These are phyloP conservation scores for Oryzias melastigma DNA, from an alignment of 2,113 vertebrate species.

Conservation along the genomic window DNA sequence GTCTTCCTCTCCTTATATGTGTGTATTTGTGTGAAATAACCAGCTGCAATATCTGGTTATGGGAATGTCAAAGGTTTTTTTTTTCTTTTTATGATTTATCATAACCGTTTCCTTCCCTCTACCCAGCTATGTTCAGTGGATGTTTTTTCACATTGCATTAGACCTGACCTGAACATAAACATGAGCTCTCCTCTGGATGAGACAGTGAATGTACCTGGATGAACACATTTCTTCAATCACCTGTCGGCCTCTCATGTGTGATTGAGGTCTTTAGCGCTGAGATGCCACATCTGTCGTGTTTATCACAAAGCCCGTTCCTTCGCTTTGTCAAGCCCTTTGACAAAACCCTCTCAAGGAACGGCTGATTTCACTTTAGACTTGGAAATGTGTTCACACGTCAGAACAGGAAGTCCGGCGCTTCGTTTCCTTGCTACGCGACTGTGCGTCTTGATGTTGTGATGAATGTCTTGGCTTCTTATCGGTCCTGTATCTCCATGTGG, in stretches of 20 bases:
- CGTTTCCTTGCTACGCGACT: slow-evolving; percentile 16
- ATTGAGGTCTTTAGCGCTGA: too few species aligned
- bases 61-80: slow-evolving; percentile 60
- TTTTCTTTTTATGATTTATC: slow-evolving; percentile 55
- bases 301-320: slow-evolving; percentile 33
- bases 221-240: slow-evolving; percentile 56
- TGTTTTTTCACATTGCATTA: slow-evolving; percentile 64
- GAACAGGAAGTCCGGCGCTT: slow-evolving; percentile 5
- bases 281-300: slow-evolving; percentile 43
- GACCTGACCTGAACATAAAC: slow-evolving; percentile 72
- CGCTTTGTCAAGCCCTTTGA: slow-evolving; percentile 52
- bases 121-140: slow-evolving; percentile 78
- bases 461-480: slow-evolving; percentile 22
- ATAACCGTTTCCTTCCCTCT: slow-evolving; percentile 74
- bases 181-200: slow-evolving; percentile 65
- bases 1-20: slow-evolving; percentile 68
- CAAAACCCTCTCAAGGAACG: slow-evolving; percentile 41
- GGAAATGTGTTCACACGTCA: slow-evolving; percentile 46
- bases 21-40: slow-evolving; percentile 73
- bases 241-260: slow-evolving; percentile 22
- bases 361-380: slow-evolving; percentile 28
- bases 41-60: slow-evolving; percentile 75
- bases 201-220: slow-evolving; percentile 53
- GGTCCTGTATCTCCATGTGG: slow-evolving; percentile 28
- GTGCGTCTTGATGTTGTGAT: slow-evolving; percentile 13